Base-by-base conservation (phyloP, 2,888 invertebrate species). In the Bruchidius siliquastri region DNA sequence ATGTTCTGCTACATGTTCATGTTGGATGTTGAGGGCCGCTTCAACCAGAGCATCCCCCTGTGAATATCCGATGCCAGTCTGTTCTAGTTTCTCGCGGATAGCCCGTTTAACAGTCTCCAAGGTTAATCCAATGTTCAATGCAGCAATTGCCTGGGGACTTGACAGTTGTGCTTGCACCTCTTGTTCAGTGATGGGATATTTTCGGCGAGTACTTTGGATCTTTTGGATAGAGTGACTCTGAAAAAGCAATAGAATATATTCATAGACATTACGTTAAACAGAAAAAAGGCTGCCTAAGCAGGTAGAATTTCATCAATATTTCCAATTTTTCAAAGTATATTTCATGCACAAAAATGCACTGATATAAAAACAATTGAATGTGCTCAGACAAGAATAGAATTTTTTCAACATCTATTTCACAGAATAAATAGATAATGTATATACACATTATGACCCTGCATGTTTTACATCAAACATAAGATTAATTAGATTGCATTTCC, bases 21-120 rank as follows among this genome's bases (percentile, higher is more conserved):
- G 85, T 83, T 92, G 92, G 71, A 91, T 89, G 81, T 91, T 91
- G 26, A 95, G 86, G 2, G 93, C 92, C 8, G 93, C 93, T 83
- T 93, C 91, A 69, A 95, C 91, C 6, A 95, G 86, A 22, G 92
- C 91, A 81, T 93, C 93, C 0, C 92, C 88, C n/a, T 90, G 90
- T 20, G 88, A 86, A 84, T 92, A 94, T 0, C 92, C 90, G 69
- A 87, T 82, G 0, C 94, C 94, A 80, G 88, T 85, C 72, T 85
- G 86, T 76, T 89, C 88, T 73, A 92, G 82, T 83, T 89, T 89
- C 73, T 88, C 88, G 79, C 88, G 88, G 20, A 91, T 86, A 2
- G 90, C 90, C 79, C 87, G 87, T 81, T 90, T 89, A 0, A 92
- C 88, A 74, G 89, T 85, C 20, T 89, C 90, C 0, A 88, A 87